These are phyloP conservation scores for Zaprionus camerounensis DNA, from an alignment of 1,140 invertebrate species.

Conservation along the genomic window DNA sequence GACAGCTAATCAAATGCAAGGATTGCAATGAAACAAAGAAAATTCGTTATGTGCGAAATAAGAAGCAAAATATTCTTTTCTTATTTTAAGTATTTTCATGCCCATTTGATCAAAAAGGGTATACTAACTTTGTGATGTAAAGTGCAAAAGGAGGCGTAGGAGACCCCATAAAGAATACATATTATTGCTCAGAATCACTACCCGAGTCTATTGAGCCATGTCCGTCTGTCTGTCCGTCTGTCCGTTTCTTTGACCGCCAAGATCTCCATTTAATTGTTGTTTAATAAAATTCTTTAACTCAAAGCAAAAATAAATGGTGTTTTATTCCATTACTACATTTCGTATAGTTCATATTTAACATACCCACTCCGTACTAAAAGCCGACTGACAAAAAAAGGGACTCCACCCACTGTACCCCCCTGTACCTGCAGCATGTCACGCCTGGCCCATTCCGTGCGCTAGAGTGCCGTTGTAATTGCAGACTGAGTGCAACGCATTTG, in stretches of 20 bases:
- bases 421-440: neutral
- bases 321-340: neutral
- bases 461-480: constrained; percentile 53
- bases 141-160: too few species aligned
- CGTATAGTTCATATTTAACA: neutral
- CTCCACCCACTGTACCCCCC: neutral
- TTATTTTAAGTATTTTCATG: too few species aligned
- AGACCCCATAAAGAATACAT: too few species aligned
- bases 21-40: constrained; percentile 1
- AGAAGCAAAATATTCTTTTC: too few species aligned
- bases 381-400: neutral
- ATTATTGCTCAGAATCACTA: too few species aligned
- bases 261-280: neutral
- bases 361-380: neutral
- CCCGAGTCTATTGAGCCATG: too few species aligned
- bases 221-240: too few species aligned
- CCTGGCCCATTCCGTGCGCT: neutral
- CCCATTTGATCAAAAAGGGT: too few species aligned
- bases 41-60: neutral
- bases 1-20: constrained; percentile 19
- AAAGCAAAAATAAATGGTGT: neutral
- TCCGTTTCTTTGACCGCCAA: too few species aligned
- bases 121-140: too few species aligned
- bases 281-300: neutral
- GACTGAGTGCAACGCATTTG: constrained; percentile 72